phyloP scores from a whole-genome alignment of 2,797 vertebrate species.

The Chelonia mydas region DNA sequence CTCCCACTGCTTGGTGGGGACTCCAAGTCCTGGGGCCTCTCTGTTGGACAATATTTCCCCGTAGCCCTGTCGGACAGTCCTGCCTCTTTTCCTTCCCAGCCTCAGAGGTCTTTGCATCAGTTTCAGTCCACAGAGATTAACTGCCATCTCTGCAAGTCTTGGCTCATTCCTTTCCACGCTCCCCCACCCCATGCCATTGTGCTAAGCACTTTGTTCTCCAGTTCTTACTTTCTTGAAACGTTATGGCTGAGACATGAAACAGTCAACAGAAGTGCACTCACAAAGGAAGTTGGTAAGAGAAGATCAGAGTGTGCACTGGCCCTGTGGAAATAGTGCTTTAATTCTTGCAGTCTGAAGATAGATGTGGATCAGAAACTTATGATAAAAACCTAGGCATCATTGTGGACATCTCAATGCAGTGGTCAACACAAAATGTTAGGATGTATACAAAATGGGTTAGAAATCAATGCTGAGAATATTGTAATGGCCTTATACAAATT shows the following conservation, averaged over 20 bases:
- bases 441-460: background rate
- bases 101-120: background rate
- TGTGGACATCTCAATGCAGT: background rate
- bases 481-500: too few species aligned
- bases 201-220: background rate
- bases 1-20: background rate
- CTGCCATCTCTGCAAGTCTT: conserved; percentile 2
- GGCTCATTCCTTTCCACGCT: background rate
- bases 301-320: background rate
- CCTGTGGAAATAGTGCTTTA: background rate
- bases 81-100: background rate
- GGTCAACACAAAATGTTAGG: background rate
- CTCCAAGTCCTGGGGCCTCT: background rate
- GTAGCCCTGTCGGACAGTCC: background rate
- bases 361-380: background rate
- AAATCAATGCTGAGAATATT: background rate
- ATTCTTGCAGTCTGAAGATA: background rate
- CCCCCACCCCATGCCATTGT: conserved; percentile 31
- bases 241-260: conserved; percentile 16
- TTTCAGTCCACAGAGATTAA: conserved; percentile 36
- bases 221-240: background rate
- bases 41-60: background rate
- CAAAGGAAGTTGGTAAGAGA: background rate
- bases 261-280: conserved; percentile 7
- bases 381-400: background rate